Evolutionary conservation across 2,888 invertebrate genomes (phyloP).

Genomic region (Gymnocheta viridis): DNA sequence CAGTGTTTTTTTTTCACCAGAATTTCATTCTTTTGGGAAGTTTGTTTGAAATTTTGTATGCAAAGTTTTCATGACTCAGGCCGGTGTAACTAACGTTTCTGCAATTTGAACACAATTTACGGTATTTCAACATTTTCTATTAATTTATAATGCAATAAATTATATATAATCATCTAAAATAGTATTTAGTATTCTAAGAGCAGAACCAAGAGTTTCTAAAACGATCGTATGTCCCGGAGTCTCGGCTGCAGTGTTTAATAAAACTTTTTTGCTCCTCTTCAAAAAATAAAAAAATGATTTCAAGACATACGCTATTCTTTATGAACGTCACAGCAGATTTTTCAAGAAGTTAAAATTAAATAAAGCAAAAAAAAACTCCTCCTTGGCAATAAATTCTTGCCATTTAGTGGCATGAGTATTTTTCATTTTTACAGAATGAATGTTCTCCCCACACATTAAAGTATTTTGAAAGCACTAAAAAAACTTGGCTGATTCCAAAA

Average conservation of each 20-base stretch:
- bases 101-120: too few relatives aligned
- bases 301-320: not conserved
- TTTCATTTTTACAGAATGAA: constrained; percentile 24
- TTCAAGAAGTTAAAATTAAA: not conserved
- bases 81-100: too few relatives aligned
- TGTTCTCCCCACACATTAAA: constrained; percentile 57
- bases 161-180: too few relatives aligned
- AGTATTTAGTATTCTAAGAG: too few relatives aligned
- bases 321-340: not conserved
- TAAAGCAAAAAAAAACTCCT: constrained; percentile 7
- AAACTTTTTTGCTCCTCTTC: not conserved
- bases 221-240: too few relatives aligned
- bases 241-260: not conserved
- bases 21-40: too few relatives aligned
- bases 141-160: too few relatives aligned
- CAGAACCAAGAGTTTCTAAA: too few relatives aligned
- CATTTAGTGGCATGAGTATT: constrained; percentile 27
- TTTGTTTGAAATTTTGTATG: too few relatives aligned
- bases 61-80: too few relatives aligned
- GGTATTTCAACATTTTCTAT: too few relatives aligned
- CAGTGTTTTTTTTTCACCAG: too few relatives aligned
- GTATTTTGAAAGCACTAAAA: constrained; percentile 40
- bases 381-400: constrained; percentile 34
- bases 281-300: not conserved
- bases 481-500: constrained; percentile 49